Conservation (phyloP, 2,888 invertebrate genomes). For the Agriopis marginaria region DNA sequence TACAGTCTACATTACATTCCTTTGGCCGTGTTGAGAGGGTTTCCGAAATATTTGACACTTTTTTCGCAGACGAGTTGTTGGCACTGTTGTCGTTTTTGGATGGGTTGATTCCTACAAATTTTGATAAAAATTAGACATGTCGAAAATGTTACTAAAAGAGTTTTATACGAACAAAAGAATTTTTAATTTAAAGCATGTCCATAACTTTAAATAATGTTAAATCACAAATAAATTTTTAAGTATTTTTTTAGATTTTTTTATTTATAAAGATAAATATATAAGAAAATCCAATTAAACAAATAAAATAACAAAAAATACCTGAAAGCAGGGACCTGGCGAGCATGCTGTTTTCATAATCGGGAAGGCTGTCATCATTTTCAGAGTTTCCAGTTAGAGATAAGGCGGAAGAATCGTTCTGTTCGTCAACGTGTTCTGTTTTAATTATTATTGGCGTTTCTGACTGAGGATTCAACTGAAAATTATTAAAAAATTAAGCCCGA, state of each 20-base stretch:
- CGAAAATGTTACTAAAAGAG: background rate
- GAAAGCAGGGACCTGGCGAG: conserved; percentile 82
- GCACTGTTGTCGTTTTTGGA: conserved; percentile 74
- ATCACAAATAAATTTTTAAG: background rate
- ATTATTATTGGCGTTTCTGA: conserved; percentile 70
- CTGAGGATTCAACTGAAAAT: conserved; percentile 60
- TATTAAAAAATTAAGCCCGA: background rate
- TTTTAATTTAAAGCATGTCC: background rate
- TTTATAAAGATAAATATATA: background rate
- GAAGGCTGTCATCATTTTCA: conserved; percentile 80
- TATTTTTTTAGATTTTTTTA: background rate
- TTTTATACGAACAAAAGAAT: background rate
- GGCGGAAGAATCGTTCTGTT: conserved; percentile 62
- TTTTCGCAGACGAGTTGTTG: conserved; percentile 69
- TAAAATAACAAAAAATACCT: conserved; percentile 58
- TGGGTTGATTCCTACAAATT: conserved; percentile 77
- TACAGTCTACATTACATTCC: conserved; percentile 66
- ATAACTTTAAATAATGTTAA: background rate
- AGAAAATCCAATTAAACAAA: conserved; percentile 1
- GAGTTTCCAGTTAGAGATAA: conserved; percentile 62
- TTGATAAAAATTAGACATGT: conserved; percentile 7
- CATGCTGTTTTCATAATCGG: conserved; percentile 85
- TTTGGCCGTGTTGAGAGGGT: conserved; percentile 65
- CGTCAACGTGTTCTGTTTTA: conserved; percentile 76
- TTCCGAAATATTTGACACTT: conserved; percentile 68